Base-by-base conservation (phyloP, 2,888 invertebrate species). In the Pomacea canaliculata region DNA sequence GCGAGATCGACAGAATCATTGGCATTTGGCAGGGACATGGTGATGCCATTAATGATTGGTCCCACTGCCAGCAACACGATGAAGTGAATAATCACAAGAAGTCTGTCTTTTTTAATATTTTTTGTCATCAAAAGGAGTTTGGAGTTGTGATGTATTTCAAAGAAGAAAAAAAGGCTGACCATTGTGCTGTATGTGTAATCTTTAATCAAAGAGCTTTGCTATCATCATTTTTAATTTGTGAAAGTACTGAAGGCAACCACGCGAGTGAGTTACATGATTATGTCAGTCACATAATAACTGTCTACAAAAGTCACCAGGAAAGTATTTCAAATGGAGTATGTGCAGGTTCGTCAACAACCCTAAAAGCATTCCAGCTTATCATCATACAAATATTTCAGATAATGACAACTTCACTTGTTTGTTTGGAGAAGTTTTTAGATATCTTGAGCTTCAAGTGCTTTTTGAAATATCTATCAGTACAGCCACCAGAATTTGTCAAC, bases 1-100 rank as follows among this genome's bases (percentile, higher is more conserved):
- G 12, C 37, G 62, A 70, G 67, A 18, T 23, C 68, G 62, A 51
- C 46, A 51, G 70, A 48, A 46, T 62, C 76, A 16, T 62, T 56
- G 56, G 71, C 70, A 1, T 70, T 81, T 78, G 81, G 81, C 63
- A 7, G 51, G 7, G 51, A 56, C 51, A 56, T 56, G 51, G 8
- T 56, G 51, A 56, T 56, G 51, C 51, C 16, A 56, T 16, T 37
- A 37, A 37, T 37, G 37, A 37, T 56, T 56, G 51, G 51, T 56
- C 8, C 37, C 37, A 37, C 37, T 37, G 1, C 16, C 51, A 56
- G 2, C 12, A 56, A 56, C 51, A 16, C 8, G 51, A 56, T 56
- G 51, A 56, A 69, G 19, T 7, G 10, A 51, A 18, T 51, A 46
- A 9, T 78, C 76, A 72, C 69, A 73, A 37, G 66, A 51, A 13